These are phyloP conservation scores for Holacanthella duospinosa DNA, from an alignment of 2,888 invertebrate genomes.

Conservation along the genomic window DNA sequence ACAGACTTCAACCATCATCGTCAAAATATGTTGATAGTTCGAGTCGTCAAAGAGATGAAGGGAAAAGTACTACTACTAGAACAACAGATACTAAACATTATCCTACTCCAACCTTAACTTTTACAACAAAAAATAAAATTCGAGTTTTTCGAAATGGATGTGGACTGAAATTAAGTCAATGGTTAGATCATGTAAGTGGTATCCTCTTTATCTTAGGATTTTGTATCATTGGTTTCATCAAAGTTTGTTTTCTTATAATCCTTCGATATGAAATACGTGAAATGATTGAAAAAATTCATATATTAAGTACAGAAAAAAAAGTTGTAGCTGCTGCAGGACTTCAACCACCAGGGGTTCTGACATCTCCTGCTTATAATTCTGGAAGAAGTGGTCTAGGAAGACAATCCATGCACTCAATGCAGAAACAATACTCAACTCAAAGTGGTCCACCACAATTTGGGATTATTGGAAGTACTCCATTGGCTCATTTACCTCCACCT, in stretches of 20 bases:
- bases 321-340: slow-evolving; percentile 15
- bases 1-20: no score
- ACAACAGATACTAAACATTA: background rate
- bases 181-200: slow-evolving; percentile 34
- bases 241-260: slow-evolving; percentile 77
- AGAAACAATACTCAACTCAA: slow-evolving; percentile 3
- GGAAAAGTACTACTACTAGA: background rate
- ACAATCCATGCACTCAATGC: no score
- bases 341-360: background rate
- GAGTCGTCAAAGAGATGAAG: background rate
- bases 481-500: no score
- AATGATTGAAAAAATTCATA: slow-evolving; percentile 81
- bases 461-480: background rate
- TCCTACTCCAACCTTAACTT: background rate
- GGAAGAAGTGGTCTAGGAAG: no score
- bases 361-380: background rate
- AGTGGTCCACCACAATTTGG: background rate
- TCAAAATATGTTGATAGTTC: background rate
- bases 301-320: slow-evolving; percentile 48
- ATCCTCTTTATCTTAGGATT: slow-evolving; percentile 54
- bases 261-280: slow-evolving; percentile 76
- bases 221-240: slow-evolving; percentile 78
- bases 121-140: slow-evolving; percentile 14
- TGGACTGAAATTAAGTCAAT: slow-evolving; percentile 27
- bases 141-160: slow-evolving; percentile 31